Base-by-base conservation (phyloP, 2,113 vertebrate genomes). In the Clinocottus analis region DNA sequence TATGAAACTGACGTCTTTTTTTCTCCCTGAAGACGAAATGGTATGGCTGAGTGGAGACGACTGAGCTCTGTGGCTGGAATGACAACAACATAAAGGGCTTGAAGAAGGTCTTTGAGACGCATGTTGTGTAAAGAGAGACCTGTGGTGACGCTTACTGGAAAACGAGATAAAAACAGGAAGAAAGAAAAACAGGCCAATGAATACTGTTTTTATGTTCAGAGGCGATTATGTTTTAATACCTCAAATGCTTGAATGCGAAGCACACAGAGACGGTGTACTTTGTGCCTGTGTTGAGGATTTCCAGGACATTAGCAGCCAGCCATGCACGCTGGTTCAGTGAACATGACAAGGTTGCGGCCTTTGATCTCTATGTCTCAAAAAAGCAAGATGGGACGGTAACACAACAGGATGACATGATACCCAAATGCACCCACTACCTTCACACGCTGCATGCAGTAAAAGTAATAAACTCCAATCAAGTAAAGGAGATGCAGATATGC, bases 281-380 rank as follows among this genome's bases (percentile, higher is more conserved):
- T 72, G 63, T 65, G 41, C 78, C 62, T 65, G 43, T 65, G 72
- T 72, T 19, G 66, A 87, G 91, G 90, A 87, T 91, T 93, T 93
- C 87, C 88, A 89, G 89, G 25, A 91, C 87, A 91, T 89, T 91
- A 90, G 69, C 74, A 77, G n/a, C 49, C 80, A 85, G 86, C 66
- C 80, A 74, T 69, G 74, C 76, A 67, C 23, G 29, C 74, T 17
- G 84, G 80, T 35, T 83, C 79, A 87, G 43, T 76, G 75, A 72
- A 79, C 77, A 4, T 65, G 77, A 72, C 83, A 41, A 61, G 74
- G 7, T 77, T 45, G 43, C 1, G 17, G 71, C 63, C 77, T 90
- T 80, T 87, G 83, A 91, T 89, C 75, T 37, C 1, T 37, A 9
- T 37, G 35, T 37, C 35, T 37, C 55, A 66, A 73, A 83, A n/a